Evolutionary conservation across 2,113 vertebrate genomes (phyloP).

Genomic region (Nannobrachium achirus): DNA sequence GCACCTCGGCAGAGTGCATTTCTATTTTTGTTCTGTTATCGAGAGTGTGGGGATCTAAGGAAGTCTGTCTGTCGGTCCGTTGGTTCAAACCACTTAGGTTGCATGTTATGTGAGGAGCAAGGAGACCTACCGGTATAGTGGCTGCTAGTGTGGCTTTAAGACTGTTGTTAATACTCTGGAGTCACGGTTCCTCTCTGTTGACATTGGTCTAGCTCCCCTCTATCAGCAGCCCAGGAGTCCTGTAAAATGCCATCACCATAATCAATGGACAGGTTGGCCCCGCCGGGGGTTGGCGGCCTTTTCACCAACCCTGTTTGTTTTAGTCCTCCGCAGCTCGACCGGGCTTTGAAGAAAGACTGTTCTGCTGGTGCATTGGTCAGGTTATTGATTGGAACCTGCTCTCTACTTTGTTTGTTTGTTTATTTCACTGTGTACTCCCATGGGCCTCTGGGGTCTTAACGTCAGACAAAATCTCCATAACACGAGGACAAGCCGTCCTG

Average conservation of each 20-base stretch:
- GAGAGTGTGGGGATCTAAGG: too few species aligned
- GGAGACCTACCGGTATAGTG: too few species aligned
- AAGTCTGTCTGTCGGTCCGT: too few species aligned
- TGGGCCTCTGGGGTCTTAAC: conserved; percentile 18
- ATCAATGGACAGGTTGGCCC: conserved; percentile 58
- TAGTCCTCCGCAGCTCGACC: conserved; percentile 19
- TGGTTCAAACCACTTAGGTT: too few species aligned
- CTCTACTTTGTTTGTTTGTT: conserved; percentile 41
- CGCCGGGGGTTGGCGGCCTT: conserved; percentile 53
- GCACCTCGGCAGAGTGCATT: too few species aligned
- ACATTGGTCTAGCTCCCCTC: conserved; percentile 31
- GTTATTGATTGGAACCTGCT: conserved; percentile 46
- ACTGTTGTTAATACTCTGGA: background rate
- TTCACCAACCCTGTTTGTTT: conserved; percentile 54
- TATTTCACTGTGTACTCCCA: conserved; percentile 39
- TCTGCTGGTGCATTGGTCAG: conserved; percentile 38
- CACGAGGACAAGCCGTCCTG: conserved; percentile 30
- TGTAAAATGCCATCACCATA: conserved; percentile 49
- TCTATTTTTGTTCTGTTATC: too few species aligned
- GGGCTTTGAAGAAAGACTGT: conserved; percentile 39
- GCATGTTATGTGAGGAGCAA: too few species aligned
- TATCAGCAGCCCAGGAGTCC: conserved; percentile 34
- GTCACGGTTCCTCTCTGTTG: background rate
- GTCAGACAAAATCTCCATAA: conserved; percentile 35
- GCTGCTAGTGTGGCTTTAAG: too few species aligned